phyloP scores from a whole-genome alignment of 2,113 vertebrate genomes.

The Megaleporinus macrocephalus region DNA sequence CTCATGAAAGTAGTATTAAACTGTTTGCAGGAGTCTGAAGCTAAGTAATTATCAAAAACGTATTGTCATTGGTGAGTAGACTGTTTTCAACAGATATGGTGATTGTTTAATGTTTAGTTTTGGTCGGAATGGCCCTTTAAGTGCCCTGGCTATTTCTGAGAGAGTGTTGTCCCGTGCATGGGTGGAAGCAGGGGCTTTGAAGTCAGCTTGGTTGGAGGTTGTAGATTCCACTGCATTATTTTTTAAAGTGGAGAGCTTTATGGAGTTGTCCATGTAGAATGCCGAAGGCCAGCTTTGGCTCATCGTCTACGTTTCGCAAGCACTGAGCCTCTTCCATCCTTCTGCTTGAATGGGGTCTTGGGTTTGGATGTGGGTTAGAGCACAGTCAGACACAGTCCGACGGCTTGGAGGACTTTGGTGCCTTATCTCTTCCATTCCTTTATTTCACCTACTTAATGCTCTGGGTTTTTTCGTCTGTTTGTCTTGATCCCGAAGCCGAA shows the following conservation, averaged over 20 bases:
- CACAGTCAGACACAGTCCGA: conserved; percentile 7
- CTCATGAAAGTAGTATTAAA: too few relatives aligned
- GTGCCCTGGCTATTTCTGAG: not conserved
- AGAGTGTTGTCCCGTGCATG: not conserved
- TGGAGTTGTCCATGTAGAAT: not conserved
- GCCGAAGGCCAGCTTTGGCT: not conserved
- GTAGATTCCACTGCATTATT: conserved; percentile 1
- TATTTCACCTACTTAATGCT: conserved; percentile 26
- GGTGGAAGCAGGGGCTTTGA: not conserved
- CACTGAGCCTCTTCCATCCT: not conserved
- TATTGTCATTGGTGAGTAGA: too few relatives aligned
- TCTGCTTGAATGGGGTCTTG: not conserved
- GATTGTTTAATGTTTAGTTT: too few relatives aligned
- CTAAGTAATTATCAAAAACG: too few relatives aligned
- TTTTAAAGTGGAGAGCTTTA: not conserved
- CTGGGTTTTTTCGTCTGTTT: conserved; percentile 28
- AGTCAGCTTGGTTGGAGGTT: not conserved
- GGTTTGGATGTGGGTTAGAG: not conserved
- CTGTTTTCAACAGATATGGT: too few relatives aligned
- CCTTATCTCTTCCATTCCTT: conserved; percentile 39
- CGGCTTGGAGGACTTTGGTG: conserved; percentile 27
- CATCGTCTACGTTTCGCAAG: not conserved
- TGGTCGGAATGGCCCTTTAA: too few relatives aligned
- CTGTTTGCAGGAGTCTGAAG: too few relatives aligned
- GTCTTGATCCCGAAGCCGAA: conserved; percentile 39